phyloP scores from a whole-genome alignment of 1,140 invertebrate genomes.

The Pseudomyrmex concolor region DNA sequence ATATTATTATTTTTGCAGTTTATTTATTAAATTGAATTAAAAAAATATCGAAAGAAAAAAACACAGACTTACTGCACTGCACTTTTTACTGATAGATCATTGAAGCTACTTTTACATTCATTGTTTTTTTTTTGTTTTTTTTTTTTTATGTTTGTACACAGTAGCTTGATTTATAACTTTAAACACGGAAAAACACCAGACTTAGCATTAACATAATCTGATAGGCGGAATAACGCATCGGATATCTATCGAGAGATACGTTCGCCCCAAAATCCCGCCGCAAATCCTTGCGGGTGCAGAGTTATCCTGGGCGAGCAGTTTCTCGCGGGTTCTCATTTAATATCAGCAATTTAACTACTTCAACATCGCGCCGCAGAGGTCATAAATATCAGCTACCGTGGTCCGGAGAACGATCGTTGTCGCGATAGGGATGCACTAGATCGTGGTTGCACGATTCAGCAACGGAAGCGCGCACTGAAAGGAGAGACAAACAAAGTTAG shows the following conservation, averaged over 20 bases:
- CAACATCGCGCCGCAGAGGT: constrained; percentile 76
- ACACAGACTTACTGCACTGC: too few species aligned
- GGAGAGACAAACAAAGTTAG: constrained; percentile 51
- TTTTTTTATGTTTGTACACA: neutral
- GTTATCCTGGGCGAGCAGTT: constrained; percentile 72
- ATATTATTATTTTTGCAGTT: neutral
- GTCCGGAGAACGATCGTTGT: constrained; percentile 80
- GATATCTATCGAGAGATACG: constrained; percentile 27
- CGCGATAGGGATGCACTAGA: constrained; percentile 82
- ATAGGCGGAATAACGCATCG: constrained; percentile 4
- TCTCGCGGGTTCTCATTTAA: constrained; percentile 80
- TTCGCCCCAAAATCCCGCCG: constrained; percentile 32
- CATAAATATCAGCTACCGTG: constrained; percentile 82
- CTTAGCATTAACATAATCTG: constrained; percentile 21
- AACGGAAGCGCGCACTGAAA: constrained; percentile 51
- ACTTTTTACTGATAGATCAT: neutral
- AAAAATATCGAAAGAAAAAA: neutral
- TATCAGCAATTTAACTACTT: constrained; percentile 83
- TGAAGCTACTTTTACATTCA: neutral
- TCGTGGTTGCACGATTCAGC: constrained; percentile 79
- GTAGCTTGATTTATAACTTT: neutral
- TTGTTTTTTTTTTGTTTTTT: too few species aligned
- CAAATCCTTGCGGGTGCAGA: constrained; percentile 47
- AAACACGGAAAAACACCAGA: neutral
- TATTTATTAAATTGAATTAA: neutral